Conservation (phyloP, 2,113 vertebrate genomes). For the Lepisosteus oculatus region DNA sequence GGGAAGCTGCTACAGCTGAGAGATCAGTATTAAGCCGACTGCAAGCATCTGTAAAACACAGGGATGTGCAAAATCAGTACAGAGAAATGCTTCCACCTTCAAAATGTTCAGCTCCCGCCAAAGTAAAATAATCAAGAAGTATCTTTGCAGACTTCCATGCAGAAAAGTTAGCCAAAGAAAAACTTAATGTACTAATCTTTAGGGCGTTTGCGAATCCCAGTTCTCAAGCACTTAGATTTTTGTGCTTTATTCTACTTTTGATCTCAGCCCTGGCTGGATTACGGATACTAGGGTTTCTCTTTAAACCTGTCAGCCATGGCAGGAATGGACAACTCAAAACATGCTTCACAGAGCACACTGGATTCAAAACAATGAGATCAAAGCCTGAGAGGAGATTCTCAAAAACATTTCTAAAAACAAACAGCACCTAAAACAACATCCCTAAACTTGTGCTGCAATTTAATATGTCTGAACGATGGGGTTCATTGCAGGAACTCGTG, state of each 20-base stretch:
- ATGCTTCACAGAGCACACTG: background rate
- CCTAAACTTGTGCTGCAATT: background rate
- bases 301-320: constrained; percentile 37
- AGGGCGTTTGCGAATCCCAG: constrained; percentile 30
- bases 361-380: constrained; percentile 33
- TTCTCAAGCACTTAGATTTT: constrained; percentile 38
- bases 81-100: too few species aligned
- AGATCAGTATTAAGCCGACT: too few species aligned
- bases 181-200: constrained; percentile 1
- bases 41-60: too few species aligned
- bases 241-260: constrained; percentile 48
- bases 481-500: background rate
- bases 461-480: background rate
- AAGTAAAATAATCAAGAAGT: too few species aligned
- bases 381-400: constrained; percentile 37
- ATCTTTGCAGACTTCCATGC: too few species aligned
- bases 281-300: constrained; percentile 54
- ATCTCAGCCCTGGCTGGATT: constrained; percentile 54
- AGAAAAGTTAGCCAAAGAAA: background rate
- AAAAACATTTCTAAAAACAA: constrained; percentile 43
- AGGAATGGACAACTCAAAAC: constrained; percentile 2
- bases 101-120: too few species aligned
- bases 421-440: constrained; percentile 46
- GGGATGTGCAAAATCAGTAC: too few species aligned
- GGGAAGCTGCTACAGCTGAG: too few species aligned